phyloP scores from a whole-genome alignment of 2,888 invertebrate genomes.

The Mesochorus sp. region DNA sequence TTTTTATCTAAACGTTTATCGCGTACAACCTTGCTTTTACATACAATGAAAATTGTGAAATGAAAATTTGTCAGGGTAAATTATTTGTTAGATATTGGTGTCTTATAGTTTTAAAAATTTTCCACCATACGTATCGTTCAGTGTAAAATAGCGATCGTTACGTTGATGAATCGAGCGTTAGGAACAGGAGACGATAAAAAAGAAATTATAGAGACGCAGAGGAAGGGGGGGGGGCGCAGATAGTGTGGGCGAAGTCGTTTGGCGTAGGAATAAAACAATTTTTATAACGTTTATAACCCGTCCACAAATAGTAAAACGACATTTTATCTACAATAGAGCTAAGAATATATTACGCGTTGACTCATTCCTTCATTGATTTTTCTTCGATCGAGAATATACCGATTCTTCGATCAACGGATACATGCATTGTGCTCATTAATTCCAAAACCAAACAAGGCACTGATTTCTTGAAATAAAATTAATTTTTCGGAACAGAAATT shows the following conservation, averaged over 20 bases:
- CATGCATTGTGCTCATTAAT: not conserved
- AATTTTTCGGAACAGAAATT: not conserved
- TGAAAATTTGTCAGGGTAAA: no score
- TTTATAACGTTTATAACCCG: conserved; percentile 42
- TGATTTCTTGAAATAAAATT: not conserved
- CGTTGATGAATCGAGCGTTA: conserved; percentile 53
- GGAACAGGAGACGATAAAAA: no score
- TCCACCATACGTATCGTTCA: no score
- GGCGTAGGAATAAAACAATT: conserved; percentile 51
- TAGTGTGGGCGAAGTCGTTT: conserved; percentile 51
- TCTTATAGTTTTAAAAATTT: no score
- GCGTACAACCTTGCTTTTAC: no score
- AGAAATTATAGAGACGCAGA: not conserved
- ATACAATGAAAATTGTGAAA: no score
- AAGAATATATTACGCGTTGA: conserved; percentile 30
- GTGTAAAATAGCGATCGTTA: no score
- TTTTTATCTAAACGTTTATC: no score
- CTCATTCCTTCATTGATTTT: conserved; percentile 27
- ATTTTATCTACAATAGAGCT: conserved; percentile 18
- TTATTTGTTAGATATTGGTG: no score
- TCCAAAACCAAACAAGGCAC: conserved; percentile 5
- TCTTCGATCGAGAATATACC: not conserved
- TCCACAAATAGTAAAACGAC: not conserved
- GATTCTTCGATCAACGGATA: conserved; percentile 49
- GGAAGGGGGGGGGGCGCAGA: no score